Evolutionary conservation across 2,797 vertebrate species (phyloP).

Genomic region (Garrulus glandarius): DNA sequence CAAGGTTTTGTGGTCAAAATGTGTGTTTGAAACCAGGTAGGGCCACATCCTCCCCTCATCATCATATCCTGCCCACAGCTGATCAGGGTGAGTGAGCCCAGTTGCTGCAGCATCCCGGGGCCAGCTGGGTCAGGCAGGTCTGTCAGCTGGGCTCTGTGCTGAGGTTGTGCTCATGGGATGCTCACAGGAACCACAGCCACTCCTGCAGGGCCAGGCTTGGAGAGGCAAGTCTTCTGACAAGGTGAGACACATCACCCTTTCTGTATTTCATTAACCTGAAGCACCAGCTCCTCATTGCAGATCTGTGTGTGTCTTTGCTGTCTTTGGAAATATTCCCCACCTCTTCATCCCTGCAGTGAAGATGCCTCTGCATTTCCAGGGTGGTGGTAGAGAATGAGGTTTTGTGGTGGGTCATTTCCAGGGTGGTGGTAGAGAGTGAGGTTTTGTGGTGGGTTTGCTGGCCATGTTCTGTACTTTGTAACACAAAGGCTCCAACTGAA

Average conservation of each 20-base stretch:
- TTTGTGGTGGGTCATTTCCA: background rate
- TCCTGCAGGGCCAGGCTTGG: background rate
- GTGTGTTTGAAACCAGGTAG: background rate
- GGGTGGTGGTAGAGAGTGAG: background rate
- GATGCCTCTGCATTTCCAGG: background rate
- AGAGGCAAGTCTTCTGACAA: background rate
- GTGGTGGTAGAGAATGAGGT: background rate
- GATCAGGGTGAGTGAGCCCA: background rate
- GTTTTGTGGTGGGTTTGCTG: background rate
- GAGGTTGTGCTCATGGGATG: background rate
- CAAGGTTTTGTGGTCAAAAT: background rate
- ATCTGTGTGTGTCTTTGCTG: accelerated
- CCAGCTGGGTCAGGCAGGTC: background rate
- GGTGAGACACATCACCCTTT: background rate
- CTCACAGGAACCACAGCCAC: background rate
- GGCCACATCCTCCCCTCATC: background rate
- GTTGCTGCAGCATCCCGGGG: background rate
- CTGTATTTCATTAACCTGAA: background rate
- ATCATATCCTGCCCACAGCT: background rate
- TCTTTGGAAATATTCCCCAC: background rate
- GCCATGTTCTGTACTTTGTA: background rate
- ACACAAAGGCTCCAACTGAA: background rate
- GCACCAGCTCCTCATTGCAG: background rate
- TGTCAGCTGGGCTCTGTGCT: background rate
- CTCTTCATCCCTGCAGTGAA: background rate